Percentiles rank a stretch among this genome's conserved stretches.
Evolutionary conservation across 2,113 vertebrate genomes (phyloP).

Genomic region (Nerophis lumbriciformis): DNA sequence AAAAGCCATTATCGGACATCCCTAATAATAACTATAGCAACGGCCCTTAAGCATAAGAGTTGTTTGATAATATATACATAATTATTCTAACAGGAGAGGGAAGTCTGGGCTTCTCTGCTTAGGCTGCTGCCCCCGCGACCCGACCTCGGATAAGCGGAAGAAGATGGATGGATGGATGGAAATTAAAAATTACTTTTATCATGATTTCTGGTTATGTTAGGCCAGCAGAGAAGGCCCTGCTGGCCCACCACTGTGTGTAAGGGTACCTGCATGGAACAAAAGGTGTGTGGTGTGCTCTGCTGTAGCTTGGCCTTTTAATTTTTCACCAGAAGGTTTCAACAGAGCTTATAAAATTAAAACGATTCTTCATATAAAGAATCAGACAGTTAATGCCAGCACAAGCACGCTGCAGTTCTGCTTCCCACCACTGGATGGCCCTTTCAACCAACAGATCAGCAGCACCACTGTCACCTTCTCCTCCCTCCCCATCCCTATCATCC

Average conservation of each 20-base stretch:
- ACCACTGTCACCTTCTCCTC: slow-evolving; percentile 3
- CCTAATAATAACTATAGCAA: too few species aligned
- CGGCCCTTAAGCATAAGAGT: too few species aligned
- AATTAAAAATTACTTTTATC: too few species aligned
- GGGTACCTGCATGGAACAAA: slow-evolving; percentile 49
- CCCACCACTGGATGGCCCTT: slow-evolving; percentile 69
- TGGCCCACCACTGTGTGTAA: slow-evolving; percentile 34
- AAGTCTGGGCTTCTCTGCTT: too few species aligned
- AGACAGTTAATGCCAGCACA: neutral
- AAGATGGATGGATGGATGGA: too few species aligned
- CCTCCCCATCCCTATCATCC: slow-evolving; percentile 9
- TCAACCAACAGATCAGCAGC: slow-evolving; percentile 46
- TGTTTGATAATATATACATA: too few species aligned
- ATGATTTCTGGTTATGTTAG: too few species aligned
- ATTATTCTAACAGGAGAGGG: too few species aligned
- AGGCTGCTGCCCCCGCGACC: too few species aligned
- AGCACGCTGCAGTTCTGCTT: slow-evolving; percentile 43
- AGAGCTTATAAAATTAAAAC: neutral
- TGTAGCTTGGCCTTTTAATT: neutral
- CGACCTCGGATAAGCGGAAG: too few species aligned
- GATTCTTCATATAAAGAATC: neutral
- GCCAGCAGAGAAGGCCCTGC: too few species aligned
- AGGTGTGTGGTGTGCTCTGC: slow-evolving; percentile 50
- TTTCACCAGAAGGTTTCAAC: neutral
- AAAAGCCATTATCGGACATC: too few species aligned